Conservation (phyloP, 2,113 vertebrate genomes). For the Miniopterus natalensis region DNA sequence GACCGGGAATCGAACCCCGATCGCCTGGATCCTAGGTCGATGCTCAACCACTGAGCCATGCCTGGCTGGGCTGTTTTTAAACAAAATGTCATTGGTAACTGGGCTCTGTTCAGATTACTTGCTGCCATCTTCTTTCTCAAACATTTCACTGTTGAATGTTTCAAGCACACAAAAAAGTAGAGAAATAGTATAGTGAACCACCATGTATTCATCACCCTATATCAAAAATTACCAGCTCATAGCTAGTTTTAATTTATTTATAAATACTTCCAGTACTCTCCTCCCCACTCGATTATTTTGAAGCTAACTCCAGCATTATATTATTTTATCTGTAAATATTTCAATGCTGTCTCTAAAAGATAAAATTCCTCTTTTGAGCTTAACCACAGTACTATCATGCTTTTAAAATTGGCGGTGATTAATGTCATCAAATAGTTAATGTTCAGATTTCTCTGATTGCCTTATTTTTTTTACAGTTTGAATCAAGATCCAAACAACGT, state of each 20-base stretch:
- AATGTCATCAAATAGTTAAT: background rate
- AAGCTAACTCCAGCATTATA: conserved; percentile 36
- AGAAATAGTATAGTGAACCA: background rate
- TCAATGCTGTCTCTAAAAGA: conserved; percentile 11
- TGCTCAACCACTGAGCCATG: background rate
- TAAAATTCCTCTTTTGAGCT: conserved; percentile 40
- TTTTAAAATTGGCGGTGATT: conserved; percentile 20
- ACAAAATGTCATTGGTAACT: background rate
- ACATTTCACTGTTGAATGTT: conserved; percentile 29
- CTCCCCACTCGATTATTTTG: conserved; percentile 9
- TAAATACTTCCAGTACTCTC: background rate
- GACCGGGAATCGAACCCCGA: background rate
- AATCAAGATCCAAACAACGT: background rate
- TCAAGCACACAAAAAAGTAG: background rate
- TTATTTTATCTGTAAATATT: conserved; percentile 55
- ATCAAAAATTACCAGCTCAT: conserved; percentile 18
- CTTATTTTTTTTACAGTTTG: background rate
- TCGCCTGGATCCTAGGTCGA: background rate
- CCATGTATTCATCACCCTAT: background rate
- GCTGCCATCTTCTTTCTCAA: background rate
- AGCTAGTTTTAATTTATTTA: conserved; percentile 19
- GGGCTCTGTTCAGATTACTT: conserved; percentile 4
- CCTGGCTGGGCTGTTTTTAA: background rate
- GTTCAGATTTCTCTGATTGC: conserved; percentile 10
- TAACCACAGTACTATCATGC: background rate